Conservation (phyloP, 2,113 vertebrate species). For the Acanthochromis polyacanthus region DNA sequence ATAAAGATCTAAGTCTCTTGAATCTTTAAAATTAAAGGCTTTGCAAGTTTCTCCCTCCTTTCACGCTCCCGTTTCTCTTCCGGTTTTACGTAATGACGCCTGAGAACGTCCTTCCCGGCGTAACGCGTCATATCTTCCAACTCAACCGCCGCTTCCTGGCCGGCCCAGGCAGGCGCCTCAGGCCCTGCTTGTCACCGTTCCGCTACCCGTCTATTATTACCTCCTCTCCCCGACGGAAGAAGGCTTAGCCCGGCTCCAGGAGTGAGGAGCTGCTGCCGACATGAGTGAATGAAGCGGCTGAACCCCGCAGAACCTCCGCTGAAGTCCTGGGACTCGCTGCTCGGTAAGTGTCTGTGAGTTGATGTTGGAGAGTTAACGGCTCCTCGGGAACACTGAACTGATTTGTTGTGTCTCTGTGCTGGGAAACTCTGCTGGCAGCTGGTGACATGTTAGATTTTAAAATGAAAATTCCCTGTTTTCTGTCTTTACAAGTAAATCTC, state of each 20-base stretch:
- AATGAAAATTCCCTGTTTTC: too few relatives aligned
- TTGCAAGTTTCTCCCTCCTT: too few relatives aligned
- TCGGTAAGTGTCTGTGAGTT: too few relatives aligned
- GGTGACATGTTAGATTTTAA: too few relatives aligned
- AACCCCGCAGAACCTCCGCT: neutral
- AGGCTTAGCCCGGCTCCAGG: neutral
- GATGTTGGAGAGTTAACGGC: too few relatives aligned
- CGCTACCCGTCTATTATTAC: constrained; percentile 47
- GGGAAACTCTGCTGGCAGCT: too few relatives aligned
- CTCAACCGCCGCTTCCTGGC: constrained; percentile 72
- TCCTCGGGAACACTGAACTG: too few relatives aligned
- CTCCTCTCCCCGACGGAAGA: neutral
- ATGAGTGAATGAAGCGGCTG: constrained; percentile 46
- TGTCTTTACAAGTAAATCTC: too few relatives aligned
- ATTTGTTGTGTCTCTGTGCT: too few relatives aligned
- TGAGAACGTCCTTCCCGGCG: neutral
- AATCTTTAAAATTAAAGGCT: too few relatives aligned
- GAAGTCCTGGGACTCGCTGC: neutral
- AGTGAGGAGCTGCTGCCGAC: constrained; percentile 13
- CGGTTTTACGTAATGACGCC: constrained; percentile 61
- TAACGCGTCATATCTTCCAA: constrained; percentile 85
- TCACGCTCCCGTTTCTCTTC: neutral
- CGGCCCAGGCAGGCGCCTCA: constrained; percentile 57
- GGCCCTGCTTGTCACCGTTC: constrained; percentile 57
- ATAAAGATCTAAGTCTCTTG: too few relatives aligned